These are phyloP conservation scores for Leptonema lineaticorne DNA, from an alignment of 1,140 invertebrate species.

Conservation along the genomic window DNA sequence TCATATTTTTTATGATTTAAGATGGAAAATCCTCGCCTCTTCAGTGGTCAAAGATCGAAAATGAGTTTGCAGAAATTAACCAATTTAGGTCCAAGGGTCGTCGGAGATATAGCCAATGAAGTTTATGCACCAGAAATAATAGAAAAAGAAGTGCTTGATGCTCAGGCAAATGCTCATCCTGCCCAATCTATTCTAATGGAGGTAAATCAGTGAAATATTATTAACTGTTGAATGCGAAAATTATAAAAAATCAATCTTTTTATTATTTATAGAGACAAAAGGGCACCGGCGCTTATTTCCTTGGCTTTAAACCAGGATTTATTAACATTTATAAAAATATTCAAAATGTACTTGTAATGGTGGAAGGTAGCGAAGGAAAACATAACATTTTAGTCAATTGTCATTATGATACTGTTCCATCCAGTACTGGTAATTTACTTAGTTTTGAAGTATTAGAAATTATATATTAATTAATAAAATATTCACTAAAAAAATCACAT, in stretches of 20 bases:
- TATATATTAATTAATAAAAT: neutral
- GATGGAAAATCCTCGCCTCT: constrained; percentile 2
- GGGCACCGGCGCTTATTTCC: constrained; percentile 54
- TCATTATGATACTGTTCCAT: constrained; percentile 77
- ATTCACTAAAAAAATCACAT: neutral
- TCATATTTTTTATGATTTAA: too few species aligned
- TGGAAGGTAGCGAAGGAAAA: constrained; percentile 57
- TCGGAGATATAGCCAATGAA: constrained; percentile 11
- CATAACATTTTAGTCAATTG: constrained; percentile 74
- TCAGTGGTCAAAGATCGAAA: constrained; percentile 19
- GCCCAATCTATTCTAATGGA: neutral
- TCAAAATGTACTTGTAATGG: constrained; percentile 68
- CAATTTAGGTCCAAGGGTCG: constrained; percentile 13
- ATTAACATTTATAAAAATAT: constrained; percentile 58
- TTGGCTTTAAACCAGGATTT: constrained; percentile 49
- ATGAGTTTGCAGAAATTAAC: neutral
- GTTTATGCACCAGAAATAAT: constrained; percentile 14
- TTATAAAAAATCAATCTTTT: neutral
- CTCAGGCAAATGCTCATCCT: neutral
- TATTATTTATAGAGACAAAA: constrained; percentile 33
- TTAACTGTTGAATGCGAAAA: neutral
- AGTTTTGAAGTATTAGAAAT: neutral
- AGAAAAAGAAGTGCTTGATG: neutral
- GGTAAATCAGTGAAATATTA: neutral
- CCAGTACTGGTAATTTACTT: constrained; percentile 59